These are phyloP conservation scores for Acanthosoma haemorrhoidale DNA, from an alignment of 2,888 invertebrate genomes.

Conservation along the genomic window DNA sequence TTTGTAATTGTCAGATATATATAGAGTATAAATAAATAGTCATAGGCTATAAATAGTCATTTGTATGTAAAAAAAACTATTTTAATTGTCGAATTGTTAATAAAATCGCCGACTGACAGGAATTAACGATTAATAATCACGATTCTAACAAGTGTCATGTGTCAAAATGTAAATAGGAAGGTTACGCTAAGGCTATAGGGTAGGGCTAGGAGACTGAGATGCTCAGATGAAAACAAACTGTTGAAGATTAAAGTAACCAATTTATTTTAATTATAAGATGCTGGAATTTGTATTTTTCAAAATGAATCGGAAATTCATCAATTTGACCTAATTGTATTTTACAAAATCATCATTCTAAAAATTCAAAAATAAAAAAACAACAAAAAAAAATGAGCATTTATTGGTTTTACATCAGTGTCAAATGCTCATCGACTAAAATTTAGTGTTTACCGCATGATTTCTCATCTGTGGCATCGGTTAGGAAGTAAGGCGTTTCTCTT, in stretches of 20 bases:
- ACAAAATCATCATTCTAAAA: too few species aligned
- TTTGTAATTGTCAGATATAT: not conserved
- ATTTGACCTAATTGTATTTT: too few species aligned
- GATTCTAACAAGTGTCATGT: constrained; percentile 23
- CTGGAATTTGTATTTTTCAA: too few species aligned
- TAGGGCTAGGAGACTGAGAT: constrained; percentile 15
- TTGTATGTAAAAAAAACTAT: not conserved
- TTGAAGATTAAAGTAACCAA: not conserved
- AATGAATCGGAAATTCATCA: too few species aligned
- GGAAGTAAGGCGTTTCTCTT: too few species aligned
- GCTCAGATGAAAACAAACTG: not conserved
- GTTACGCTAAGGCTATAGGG: constrained; percentile 9
- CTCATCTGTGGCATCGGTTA: too few species aligned
- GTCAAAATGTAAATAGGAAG: constrained; percentile 25
- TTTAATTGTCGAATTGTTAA: not conserved
- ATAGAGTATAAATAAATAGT: not conserved
- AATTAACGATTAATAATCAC: not conserved
- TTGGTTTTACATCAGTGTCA: too few species aligned
- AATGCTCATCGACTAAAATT: too few species aligned
- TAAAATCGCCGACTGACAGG: not conserved
- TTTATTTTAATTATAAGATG: not conserved
- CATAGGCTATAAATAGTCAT: too few species aligned
- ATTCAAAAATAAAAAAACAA: too few species aligned
- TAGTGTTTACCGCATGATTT: too few species aligned
- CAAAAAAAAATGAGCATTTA: too few species aligned